Conservation (phyloP, 2,888 invertebrate species). For the Syrista parreyssii region DNA sequence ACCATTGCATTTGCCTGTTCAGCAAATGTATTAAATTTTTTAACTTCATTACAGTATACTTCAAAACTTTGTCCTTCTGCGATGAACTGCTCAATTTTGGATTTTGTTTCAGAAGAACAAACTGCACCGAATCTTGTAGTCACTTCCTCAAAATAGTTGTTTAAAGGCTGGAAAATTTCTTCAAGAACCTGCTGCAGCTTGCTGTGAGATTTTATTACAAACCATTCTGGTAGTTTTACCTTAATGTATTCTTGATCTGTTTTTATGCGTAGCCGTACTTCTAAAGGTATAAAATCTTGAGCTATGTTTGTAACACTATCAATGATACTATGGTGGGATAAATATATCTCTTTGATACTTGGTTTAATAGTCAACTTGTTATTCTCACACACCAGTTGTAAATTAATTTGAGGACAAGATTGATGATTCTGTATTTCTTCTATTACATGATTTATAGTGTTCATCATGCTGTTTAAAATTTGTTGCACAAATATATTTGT, state of each 20-base stretch:
- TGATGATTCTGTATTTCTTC: constrained; percentile 69
- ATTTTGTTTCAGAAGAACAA: constrained; percentile 33
- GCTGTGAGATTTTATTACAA: constrained; percentile 52
- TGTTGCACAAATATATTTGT: constrained; percentile 70
- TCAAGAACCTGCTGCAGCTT: constrained; percentile 41
- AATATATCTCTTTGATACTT: constrained; percentile 69
- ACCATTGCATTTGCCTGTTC: constrained; percentile 43
- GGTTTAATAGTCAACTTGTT: constrained; percentile 70
- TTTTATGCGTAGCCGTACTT: constrained; percentile 66
- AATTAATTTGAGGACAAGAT: constrained; percentile 72
- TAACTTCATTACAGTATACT: constrained; percentile 41
- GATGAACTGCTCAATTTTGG: constrained; percentile 29
- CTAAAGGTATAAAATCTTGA: constrained; percentile 72
- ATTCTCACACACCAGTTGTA: constrained; percentile 70
- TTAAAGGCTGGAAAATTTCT: constrained; percentile 40
- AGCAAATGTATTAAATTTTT: constrained; percentile 45
- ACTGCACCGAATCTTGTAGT: constrained; percentile 44
- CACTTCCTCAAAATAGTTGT: constrained; percentile 36
- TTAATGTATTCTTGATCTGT: constrained; percentile 69
- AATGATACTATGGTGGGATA: constrained; percentile 71
- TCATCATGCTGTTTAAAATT: constrained; percentile 75
- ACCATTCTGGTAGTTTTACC: constrained; percentile 72
- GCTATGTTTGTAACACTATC: constrained; percentile 70
- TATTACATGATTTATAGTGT: constrained; percentile 75
- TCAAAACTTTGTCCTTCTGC: constrained; percentile 37